Evolutionary conservation across 2,888 invertebrate genomes (phyloP).

Genomic region (Dolichopus griseipennis): DNA sequence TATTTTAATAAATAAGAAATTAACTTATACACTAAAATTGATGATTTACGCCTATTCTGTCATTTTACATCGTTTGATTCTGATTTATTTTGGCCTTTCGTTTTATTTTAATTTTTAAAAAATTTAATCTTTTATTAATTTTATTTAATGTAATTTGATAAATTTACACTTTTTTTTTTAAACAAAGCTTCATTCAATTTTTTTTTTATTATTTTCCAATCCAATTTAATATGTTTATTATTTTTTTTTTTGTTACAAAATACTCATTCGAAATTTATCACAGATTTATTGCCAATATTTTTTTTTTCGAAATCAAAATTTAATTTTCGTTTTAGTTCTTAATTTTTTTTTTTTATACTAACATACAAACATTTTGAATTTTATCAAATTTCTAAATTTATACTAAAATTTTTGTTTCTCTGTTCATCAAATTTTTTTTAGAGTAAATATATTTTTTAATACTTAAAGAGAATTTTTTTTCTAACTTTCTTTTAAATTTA

Average conservation of each 20-base stretch:
- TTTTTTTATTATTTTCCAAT: background rate
- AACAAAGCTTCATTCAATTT: background rate
- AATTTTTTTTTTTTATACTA: no score
- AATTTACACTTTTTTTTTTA: background rate
- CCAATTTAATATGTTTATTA: no score
- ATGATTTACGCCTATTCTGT: no score
- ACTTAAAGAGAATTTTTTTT: background rate
- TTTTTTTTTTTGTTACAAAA: background rate
- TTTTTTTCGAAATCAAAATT: conserved; percentile 11
- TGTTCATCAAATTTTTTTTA: background rate
- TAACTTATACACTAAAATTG: no score
- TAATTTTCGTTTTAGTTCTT: conserved; percentile 1
- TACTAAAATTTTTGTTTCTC: background rate
- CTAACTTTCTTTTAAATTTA: background rate
- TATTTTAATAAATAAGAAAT: no score
- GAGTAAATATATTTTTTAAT: background rate
- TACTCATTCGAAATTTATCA: conserved; percentile 16
- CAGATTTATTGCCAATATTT: conserved; percentile 19
- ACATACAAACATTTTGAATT: no score
- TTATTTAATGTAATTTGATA: background rate
- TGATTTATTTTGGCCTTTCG: no score
- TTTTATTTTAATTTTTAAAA: conserved; percentile 10
- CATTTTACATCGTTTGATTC: no score
- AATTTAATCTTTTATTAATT: background rate
- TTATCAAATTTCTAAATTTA: conserved; percentile 2